Evolutionary conservation across 2,888 invertebrate genomes (phyloP).

Genomic region (Drosophila paramelanica): DNA sequence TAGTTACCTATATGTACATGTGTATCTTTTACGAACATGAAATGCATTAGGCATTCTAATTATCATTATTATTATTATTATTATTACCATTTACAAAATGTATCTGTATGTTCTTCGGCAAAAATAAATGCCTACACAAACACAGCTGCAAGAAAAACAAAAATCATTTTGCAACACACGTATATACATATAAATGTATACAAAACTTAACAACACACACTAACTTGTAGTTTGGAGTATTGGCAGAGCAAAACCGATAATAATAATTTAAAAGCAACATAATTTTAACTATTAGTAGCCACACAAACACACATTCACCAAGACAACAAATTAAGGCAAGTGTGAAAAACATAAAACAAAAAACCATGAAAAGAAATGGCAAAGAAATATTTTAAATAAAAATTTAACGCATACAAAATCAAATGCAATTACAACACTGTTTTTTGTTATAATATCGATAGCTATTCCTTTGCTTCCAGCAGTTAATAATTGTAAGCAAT

Average conservation of each 20-base stretch:
- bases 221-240: slow-evolving; percentile 43
- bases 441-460: slow-evolving; percentile 7
- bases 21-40: slow-evolving; percentile 53
- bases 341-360: slow-evolving; percentile 37
- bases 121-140: slow-evolving; percentile 29
- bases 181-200: neutral
- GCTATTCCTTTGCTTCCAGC: neutral
- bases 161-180: slow-evolving; percentile 35
- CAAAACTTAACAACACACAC: slow-evolving; percentile 33
- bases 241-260: slow-evolving; percentile 64
- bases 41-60: slow-evolving; percentile 70
- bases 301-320: slow-evolving; percentile 11
- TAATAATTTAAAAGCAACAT: slow-evolving; percentile 68
- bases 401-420: slow-evolving; percentile 69
- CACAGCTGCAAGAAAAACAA: slow-evolving; percentile 35
- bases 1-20: slow-evolving; percentile 44
- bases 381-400: slow-evolving; percentile 79
- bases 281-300: slow-evolving; percentile 62
- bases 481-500: slow-evolving; percentile 21
- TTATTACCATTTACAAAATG: slow-evolving; percentile 60
- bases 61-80: slow-evolving; percentile 59
- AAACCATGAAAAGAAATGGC: slow-evolving; percentile 44
- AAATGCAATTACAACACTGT: slow-evolving; percentile 20
- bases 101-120: slow-evolving; percentile 61
- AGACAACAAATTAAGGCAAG: slow-evolving; percentile 33